Evolutionary conservation across 2,113 vertebrate genomes (phyloP), one percentile per base, ranked within the genome.

Genomic region (Taurulus bubalis): DNA sequence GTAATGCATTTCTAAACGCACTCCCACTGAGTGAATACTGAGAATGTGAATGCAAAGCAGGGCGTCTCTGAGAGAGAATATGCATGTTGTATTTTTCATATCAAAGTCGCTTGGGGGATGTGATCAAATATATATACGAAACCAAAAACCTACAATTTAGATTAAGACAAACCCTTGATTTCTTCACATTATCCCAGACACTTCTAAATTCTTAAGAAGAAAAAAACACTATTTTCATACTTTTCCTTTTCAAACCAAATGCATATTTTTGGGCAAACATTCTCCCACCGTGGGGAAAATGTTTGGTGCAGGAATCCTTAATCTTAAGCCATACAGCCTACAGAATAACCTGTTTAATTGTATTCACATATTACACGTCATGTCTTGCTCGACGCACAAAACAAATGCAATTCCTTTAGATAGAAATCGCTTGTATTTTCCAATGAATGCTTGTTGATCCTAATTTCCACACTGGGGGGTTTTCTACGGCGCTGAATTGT

Each of bases 241-340:
- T 59, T 84, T 78, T 77, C 0, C 32, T 77, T 84, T 85, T 85
- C 62, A 69, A 70, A 84, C 49, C 73, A 75, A 90, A 85, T 74
- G 53, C 77, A 77, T 85, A 15, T 67, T 28, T 63, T 8, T 42
- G 34, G 71, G 62, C 77, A 88, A 89, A 88, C 26, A 86, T 86
- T 84, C 32, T 85, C 26, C 16, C 34, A 49, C 15, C 9, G 40
- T 14, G 36, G 28, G 75, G 53, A 38, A 49, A 74, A 83, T 82
- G 82, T 90, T 90, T 85, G 87, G 45, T 42, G 38, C 76, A 70
- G 62, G 67, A 66, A 78, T 82, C 36, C 26, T 81, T 62, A 58
- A 79, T 82, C 79, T 80, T 62, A 90, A 90, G 88, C 90, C 85
- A 88, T 92, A 79, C n/a, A 85, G 87, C 85, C 89, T 85, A 15